Evolutionary conservation across 2,113 vertebrate species (phyloP).

Genomic region (Bothrops jararaca): DNA sequence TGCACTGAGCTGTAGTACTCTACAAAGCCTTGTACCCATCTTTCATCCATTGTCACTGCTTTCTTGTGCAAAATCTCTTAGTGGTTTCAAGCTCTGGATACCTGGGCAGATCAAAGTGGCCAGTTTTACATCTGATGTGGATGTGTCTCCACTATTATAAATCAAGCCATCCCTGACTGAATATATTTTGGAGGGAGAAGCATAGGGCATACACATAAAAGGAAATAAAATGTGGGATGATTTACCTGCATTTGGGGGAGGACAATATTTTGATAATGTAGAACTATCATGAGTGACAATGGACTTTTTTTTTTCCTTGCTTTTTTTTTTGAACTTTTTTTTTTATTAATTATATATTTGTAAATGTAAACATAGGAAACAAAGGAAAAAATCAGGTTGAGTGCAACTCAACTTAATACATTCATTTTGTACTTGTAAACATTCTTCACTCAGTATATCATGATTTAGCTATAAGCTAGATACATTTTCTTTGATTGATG

Average conservation of each 20-base stretch:
- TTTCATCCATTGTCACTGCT: background rate
- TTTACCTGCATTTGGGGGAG: background rate
- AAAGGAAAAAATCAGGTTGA: too few relatives aligned
- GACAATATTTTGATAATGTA: background rate
- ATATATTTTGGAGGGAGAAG: background rate
- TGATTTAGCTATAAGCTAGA: too few relatives aligned
- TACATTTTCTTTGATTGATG: too few relatives aligned
- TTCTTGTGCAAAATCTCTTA: background rate
- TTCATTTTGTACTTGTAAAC: too few relatives aligned
- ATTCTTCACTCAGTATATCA: too few relatives aligned
- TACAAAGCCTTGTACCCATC: accelerated
- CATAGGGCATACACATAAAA: background rate
- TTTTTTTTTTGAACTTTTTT: too few relatives aligned
- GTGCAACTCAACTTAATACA: too few relatives aligned
- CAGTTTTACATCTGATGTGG: background rate
- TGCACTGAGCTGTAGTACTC: background rate
- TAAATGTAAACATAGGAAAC: too few relatives aligned
- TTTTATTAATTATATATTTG: too few relatives aligned
- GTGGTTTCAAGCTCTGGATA: background rate
- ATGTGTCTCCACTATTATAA: background rate
- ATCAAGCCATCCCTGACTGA: background rate
- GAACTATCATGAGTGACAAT: background rate
- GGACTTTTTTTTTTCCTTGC: too few relatives aligned
- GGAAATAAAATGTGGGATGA: background rate
- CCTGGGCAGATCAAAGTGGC: background rate